Base-by-base conservation (phyloP, 2,113 vertebrate genomes). In the Indri indri region DNA sequence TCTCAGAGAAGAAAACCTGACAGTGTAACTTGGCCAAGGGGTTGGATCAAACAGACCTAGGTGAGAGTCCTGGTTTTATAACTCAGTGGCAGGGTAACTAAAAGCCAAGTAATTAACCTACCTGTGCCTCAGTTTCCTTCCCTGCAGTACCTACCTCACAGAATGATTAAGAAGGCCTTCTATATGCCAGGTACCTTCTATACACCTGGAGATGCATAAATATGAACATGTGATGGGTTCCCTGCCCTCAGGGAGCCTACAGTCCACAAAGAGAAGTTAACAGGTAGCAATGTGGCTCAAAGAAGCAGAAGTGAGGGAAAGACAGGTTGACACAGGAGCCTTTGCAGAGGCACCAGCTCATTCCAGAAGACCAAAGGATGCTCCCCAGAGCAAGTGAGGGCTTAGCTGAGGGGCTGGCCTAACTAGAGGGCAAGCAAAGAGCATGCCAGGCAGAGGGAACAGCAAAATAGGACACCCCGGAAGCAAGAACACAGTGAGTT, bases 1-100 rank as follows among this genome's bases (percentile, higher is more conserved):
- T 73, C 76, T 95, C 59, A 42, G 52, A 84, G 80, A 42, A 80
- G 54, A 91, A 89, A 83, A 88, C 0, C 1, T 76, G 50, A 73
- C 12, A 30, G 18, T 0, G 3, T 42, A n/a, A 79, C 37, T 1
- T 37, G 17, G 66, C 47, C 68, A 54, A 74, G n/a, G 34, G 7
- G 13, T 45, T 82, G 59, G 6, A 47, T 42, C 50, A n/a, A 80
- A 89, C 37, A 82, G 34, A 76, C n/a, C 23, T 1, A 40, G 23
- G 40, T 65, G 59, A 85, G 85, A 82, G 66, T n/a, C 25, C 32
- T n/a, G 14, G 17, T 73, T 88, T 50, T 63, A 10, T 20, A 68
- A 45, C 73, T 57, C 63, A 83, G 61, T 2, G 30, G 25, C 71
- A 42, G 22, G 77, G 22, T 61, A 82, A 83, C 34, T 37, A 13